Percentiles rank a stretch among this genome's conserved stretches.
phyloP scores from a whole-genome alignment of 2,797 vertebrate species.

The Diglossa cyanea region DNA sequence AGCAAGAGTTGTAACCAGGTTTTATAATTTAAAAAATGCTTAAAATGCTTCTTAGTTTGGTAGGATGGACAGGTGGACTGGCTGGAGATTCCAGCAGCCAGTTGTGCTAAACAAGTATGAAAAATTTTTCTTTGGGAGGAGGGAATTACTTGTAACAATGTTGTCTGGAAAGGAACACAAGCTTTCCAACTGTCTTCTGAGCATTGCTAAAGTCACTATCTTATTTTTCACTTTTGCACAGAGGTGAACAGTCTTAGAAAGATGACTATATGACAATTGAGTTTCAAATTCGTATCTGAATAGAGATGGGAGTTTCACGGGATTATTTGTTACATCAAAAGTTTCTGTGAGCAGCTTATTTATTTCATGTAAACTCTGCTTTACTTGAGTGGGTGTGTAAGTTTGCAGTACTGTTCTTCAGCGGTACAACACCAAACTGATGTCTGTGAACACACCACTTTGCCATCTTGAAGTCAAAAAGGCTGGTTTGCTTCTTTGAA shows the following conservation, averaged over 20 bases:
- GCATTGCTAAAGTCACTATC: not conserved
- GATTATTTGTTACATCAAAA: not conserved
- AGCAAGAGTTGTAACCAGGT: not conserved
- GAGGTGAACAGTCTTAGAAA: not conserved
- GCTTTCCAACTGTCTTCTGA: not conserved
- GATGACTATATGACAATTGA: not conserved
- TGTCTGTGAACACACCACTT: accelerated
- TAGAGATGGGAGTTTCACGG: not conserved
- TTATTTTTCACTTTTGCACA: not conserved
- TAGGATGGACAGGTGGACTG: not conserved
- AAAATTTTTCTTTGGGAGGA: not conserved
- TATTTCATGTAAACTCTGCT: not conserved
- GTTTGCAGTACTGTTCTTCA: not conserved
- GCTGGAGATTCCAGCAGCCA: not conserved
- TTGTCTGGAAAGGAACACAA: not conserved
- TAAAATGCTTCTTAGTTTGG: not conserved
- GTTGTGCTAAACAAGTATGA: not conserved
- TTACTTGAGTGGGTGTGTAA: not conserved
- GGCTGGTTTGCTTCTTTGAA: not conserved
- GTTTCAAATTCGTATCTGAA: not conserved
- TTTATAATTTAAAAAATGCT: not conserved
- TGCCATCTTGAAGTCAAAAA: not conserved
- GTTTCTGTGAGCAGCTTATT: not conserved
- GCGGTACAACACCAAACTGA: not conserved
- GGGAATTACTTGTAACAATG: not conserved